Percentiles rank a stretch among this genome's conserved stretches.
These are phyloP conservation scores for Nomada ruficornis DNA, from an alignment of 2,888 invertebrate species.

Conservation along the genomic window DNA sequence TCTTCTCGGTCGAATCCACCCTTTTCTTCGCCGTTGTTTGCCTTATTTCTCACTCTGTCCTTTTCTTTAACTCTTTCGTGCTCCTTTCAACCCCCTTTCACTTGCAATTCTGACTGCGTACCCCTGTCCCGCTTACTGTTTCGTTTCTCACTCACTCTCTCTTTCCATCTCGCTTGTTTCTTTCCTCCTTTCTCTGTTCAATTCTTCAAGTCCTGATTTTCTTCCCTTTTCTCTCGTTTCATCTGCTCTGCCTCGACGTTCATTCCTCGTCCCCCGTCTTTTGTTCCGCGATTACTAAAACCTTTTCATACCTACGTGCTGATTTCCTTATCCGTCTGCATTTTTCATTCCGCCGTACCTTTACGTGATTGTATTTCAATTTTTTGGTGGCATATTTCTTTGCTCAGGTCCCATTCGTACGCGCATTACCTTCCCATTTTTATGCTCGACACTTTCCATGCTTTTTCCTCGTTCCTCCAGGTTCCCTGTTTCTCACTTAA, in stretches of 20 bases:
- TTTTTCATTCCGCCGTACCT: background rate
- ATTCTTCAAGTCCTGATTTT: background rate
- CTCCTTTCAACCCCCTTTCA: constrained; percentile 8
- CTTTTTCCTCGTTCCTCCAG: background rate
- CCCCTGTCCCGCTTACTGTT: constrained; percentile 26
- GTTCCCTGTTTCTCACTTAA: constrained; percentile 28
- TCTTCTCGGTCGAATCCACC: constrained; percentile 48
- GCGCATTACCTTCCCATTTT: background rate
- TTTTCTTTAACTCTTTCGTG: background rate
- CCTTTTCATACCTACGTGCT: background rate
- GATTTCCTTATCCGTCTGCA: constrained; percentile 5
- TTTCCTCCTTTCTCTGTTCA: constrained; percentile 11
- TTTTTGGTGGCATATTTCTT: constrained; percentile 7
- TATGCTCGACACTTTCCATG: background rate
- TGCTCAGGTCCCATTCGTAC: background rate
- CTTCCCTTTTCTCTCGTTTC: background rate
- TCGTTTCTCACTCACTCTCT: constrained; percentile 10
- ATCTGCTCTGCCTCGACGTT: background rate
- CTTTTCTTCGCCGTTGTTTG: constrained; percentile 35
- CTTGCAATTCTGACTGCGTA: constrained; percentile 41
- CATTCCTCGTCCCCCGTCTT: background rate
- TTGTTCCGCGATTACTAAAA: constrained; percentile 20
- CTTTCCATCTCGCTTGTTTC: constrained; percentile 19
- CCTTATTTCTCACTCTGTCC: constrained; percentile 37
- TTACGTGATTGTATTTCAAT: constrained; percentile 10